Evolutionary conservation across 1,140 invertebrate species (phyloP), one percentile per base, ranked within the genome.

Genomic region (Drosophila micromelanica): DNA sequence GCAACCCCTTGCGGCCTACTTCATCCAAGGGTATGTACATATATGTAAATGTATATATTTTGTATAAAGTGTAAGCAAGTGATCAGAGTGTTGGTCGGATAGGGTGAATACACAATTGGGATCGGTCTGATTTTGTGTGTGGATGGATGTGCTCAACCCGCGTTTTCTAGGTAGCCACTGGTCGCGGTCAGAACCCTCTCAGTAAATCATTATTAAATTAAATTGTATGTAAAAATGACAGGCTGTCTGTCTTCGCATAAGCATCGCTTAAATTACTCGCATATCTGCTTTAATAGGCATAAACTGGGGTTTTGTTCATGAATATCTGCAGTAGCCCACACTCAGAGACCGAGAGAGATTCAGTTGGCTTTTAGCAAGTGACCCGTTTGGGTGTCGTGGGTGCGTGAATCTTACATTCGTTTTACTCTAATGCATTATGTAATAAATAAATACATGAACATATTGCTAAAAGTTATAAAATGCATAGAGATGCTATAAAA

Each of bases 171-270:
- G 23, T 71, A 38, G 32, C 8, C 45, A 65, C 15, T 42, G 45
- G 40, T 32, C 30, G 64, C 45, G 43, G 35, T 27, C 27, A 57
- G 56, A 80, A 75, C 71, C 81, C 81, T 68, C 82, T 76, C 63
- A 51, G 55, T 81, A 78, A 81, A 81, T 86, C 81, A 78, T 86
- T 86, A 87, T 86, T 86, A 87, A 87, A 87, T 86, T 87, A 87
- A 86, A 87, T 78, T 78, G 75, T 69, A 78, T 87, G 74, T 75
- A 76, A 69, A 76, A 86, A 57, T 69, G 60, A 65, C 71, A 71
- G 60, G 35, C 68, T 61, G 71, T 45, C 48, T 68, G 61, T 32
- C 60, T 73, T 48, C 5, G 38, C 49, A 27, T 30, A 68, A 68
- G 74, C 74, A 49, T 62, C 15, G 67, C 20, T 76, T 81, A 69